Conservation (phyloP, 2,888 invertebrate genomes). For the Trachelus troglodyta region DNA sequence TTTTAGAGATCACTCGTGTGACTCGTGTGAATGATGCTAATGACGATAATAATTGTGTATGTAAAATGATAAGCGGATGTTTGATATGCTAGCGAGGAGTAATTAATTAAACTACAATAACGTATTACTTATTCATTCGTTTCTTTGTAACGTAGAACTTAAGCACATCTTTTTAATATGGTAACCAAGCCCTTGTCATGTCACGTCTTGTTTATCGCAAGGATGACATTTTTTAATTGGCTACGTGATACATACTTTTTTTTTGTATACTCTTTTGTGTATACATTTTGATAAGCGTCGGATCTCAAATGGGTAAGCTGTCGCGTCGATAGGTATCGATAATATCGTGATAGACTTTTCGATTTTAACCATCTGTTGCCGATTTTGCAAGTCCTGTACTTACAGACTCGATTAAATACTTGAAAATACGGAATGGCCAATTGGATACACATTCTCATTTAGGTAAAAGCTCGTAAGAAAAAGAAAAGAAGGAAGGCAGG, state of each 20-base stretch:
- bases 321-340: background rate
- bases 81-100: conserved; percentile 25
- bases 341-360: background rate
- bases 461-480: background rate
- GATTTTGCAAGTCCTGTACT: background rate
- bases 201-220: conserved; percentile 46
- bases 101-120: conserved; percentile 26
- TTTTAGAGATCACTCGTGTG: conserved; percentile 5
- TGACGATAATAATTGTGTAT: conserved; percentile 25
- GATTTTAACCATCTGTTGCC: background rate
- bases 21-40: conserved; percentile 27
- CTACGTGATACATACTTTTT: background rate
- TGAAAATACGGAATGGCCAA: background rate
- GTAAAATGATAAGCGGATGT: conserved; percentile 27
- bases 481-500: background rate
- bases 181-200: conserved; percentile 31
- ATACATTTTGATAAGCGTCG: background rate
- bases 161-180: conserved; percentile 31
- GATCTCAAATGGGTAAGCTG: background rate
- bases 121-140: conserved; percentile 48
- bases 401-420: background rate
- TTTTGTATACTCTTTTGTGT: background rate
- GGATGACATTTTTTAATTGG: background rate
- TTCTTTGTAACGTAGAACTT: conserved; percentile 47
- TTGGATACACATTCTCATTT: background rate